Evolutionary conservation across 1,140 invertebrate genomes (phyloP).

Genomic region (Pseudomyrmex flavicornis): DNA sequence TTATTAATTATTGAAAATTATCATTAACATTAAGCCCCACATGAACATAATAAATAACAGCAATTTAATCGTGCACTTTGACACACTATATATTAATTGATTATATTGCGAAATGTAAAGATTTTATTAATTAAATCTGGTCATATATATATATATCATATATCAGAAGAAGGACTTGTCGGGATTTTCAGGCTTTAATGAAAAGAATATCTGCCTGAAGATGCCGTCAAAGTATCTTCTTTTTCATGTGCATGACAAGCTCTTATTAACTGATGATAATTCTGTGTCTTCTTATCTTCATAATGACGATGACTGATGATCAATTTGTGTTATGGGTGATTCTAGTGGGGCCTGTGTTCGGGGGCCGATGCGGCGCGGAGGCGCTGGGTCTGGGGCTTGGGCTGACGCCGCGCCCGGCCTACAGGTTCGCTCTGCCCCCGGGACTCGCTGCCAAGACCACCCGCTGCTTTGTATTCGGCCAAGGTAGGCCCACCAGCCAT

Average conservation of each 20-base stretch:
- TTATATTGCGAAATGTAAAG: slow-evolving; percentile 11
- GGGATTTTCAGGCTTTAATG: slow-evolving; percentile 34
- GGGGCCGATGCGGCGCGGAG: slow-evolving; percentile 86
- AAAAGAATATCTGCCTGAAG: slow-evolving; percentile 27
- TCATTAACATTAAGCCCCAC: slow-evolving; percentile 5
- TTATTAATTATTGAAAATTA: not conserved
- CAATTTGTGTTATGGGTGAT: slow-evolving; percentile 78
- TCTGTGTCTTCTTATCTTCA: slow-evolving; percentile 43
- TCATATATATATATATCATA: no score
- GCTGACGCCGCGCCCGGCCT: slow-evolving; percentile 85
- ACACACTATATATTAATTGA: not conserved
- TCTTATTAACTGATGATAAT: slow-evolving; percentile 48
- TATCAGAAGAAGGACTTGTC: slow-evolving; percentile 19
- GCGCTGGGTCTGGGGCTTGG: slow-evolving; percentile 85
- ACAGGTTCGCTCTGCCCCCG: slow-evolving; percentile 86
- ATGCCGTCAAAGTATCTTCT: slow-evolving; percentile 12
- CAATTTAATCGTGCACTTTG: slow-evolving; percentile 4
- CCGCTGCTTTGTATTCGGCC: slow-evolving; percentile 85
- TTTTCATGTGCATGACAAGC: slow-evolving; percentile 34
- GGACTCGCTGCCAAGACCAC: slow-evolving; percentile 85
- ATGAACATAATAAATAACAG: not conserved
- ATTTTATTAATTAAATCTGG: not conserved
- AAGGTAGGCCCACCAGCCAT: slow-evolving; percentile 85
- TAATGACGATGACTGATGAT: slow-evolving; percentile 81
- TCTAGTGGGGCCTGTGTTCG: slow-evolving; percentile 86